Base-by-base conservation (phyloP, 1,140 invertebrate genomes). In the Lasaia peninsularis region DNA sequence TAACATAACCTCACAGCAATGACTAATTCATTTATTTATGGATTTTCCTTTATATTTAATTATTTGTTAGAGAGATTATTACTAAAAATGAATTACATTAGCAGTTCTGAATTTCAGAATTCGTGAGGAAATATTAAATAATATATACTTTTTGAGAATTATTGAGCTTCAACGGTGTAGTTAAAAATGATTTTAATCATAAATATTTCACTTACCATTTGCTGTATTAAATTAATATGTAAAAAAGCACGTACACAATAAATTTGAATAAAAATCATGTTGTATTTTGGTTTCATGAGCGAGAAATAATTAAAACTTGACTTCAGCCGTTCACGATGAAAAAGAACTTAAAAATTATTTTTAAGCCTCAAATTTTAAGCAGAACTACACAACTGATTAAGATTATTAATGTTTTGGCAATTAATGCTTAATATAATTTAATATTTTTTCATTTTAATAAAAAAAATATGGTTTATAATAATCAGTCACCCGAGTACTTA, bases 1-100 rank as follows among this genome's bases (percentile, higher is more conserved):
- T 48, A 74, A 75, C 68, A 78, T 87, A 87, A 86, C 84, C 84
- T 87, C 58, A 54, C 6, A 55, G 7, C 40, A 37, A 11, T 16
- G 12, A 40, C 10, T n/a, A 20, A 20, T 20, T 44, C 3, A 18
- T 44, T 11, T 18, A 44, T n/a, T 18, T 44, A 16, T 4, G 18
- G 16, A 11, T 20, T 44, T 44, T 20, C 8, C 40, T 11, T 1
- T 44, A 20, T 11, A 44, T 44, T 18, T 44, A 20, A 5, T 1
- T 6, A 44, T 11, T 11, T 20, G 6, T 44, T 44, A 20, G 0
- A 10, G 5, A 20, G 9, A 1, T 10, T 18, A 11, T 11, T 20
- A 21, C 2, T 44, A 44, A 0, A 44, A 18, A 10, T 12, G 10
- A 14, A 18, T 16, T 20, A 18, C 4, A 10, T 44, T 9, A 44